Percentiles rank a stretch among this genome's conserved stretches.
These are phyloP conservation scores for Xestia xanthographa DNA, from an alignment of 2,888 invertebrate species.

Conservation along the genomic window DNA sequence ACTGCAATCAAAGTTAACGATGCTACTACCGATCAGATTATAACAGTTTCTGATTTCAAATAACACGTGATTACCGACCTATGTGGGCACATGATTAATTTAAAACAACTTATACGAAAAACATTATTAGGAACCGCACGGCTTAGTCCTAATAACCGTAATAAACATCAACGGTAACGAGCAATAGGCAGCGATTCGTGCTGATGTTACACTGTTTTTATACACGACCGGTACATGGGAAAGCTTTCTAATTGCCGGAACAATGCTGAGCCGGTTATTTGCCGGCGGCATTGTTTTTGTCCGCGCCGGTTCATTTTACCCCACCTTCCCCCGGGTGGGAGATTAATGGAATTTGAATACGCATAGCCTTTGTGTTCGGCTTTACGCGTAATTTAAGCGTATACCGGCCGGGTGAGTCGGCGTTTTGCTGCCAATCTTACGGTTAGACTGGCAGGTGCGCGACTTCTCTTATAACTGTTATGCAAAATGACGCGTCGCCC, in stretches of 20 bases:
- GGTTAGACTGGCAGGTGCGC: conserved; percentile 81
- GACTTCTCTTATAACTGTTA: conserved; percentile 77
- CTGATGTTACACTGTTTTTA: conserved; percentile 91
- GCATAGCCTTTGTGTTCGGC: conserved; percentile 90
- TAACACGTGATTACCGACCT: conserved; percentile 50
- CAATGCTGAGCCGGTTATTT: conserved; percentile 91
- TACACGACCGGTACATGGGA: conserved; percentile 90
- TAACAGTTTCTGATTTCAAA: conserved; percentile 36
- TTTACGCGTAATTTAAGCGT: conserved; percentile 90
- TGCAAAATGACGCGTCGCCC: conserved; percentile 77
- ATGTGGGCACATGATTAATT: conserved; percentile 76
- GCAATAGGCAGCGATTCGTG: conserved; percentile 90
- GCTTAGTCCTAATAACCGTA: conserved; percentile 90
- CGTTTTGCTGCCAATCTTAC: conserved; percentile 85
- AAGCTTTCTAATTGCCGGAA: conserved; percentile 91
- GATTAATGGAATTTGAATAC: conserved; percentile 91
- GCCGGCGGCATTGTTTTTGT: conserved; percentile 91
- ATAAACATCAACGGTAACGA: conserved; percentile 90
- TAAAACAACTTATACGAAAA: conserved; percentile 83
- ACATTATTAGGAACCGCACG: conserved; percentile 86
- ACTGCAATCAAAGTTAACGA: conserved; percentile 56
- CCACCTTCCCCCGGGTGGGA: conserved; percentile 87
- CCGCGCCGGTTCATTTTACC: conserved; percentile 90
- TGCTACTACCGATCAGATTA: conserved; percentile 45
- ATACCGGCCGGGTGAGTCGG: conserved; percentile 87